Base-by-base conservation (phyloP, 1,140 invertebrate species). In the Drosophila persimilis region DNA sequence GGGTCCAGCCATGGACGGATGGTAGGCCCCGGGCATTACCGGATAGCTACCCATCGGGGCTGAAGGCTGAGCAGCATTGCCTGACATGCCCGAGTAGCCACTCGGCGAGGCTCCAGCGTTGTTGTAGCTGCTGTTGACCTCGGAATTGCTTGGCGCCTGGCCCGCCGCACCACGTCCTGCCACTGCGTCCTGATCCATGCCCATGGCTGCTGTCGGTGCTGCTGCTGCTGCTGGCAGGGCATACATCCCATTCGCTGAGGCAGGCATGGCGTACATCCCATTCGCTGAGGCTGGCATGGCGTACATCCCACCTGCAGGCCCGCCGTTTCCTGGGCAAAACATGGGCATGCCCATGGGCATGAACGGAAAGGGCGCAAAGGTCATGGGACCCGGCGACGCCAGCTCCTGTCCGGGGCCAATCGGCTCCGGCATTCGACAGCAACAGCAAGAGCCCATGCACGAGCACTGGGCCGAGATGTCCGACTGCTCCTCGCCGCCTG, bases 361-460 rank as follows among this genome's bases (percentile, higher is more conserved):
- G 0, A 26, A 39, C 13, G 35, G 35, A 39, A 39, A 39, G 3
- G 35, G 35, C 4, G 35, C 35, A 13, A 13, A 39, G 35, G 35
- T 39, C 35, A 39, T 39, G 3, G 35, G 35, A 5, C 35, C 35
- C 3, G 35, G 11, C 35, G 35, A 5, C 4, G 35, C 0, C 35
- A 4, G 11, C 35, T 29, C 24, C 43, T 73, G 71, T 5, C n/a
- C 20, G 26, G 24, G 20, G 8, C 17, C n/a, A 6, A 15, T 13
- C n/a, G 45, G 20, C 5, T 22, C 5, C 6, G 39, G 54, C 6
- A 44, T 7, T 0, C 24, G 31, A 11, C 41, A 57, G 46, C 24
- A 73, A 17, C 20, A 20, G 5, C 31, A 55, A 5, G 69, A 44
- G n/a, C 43, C 54, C 9, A 17, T 17, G n/a, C 54, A 13, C 22